Base-by-base conservation (phyloP, 2,797 vertebrate species). In the Antrozous pallidus region DNA sequence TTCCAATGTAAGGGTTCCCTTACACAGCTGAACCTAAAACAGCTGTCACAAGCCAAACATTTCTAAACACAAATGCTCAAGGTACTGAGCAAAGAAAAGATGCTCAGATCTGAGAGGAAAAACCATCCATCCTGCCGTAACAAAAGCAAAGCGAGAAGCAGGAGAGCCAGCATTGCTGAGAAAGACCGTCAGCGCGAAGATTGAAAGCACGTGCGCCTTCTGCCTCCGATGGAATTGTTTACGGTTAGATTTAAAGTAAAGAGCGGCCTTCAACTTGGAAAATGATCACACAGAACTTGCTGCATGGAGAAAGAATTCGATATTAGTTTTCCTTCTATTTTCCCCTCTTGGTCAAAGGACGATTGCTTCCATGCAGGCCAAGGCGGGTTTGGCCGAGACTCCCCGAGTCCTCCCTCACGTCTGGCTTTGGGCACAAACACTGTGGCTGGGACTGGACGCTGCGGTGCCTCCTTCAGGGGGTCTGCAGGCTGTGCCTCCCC, bases 1-100 rank as follows among this genome's bases (percentile, higher is more conserved):
- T 42, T 97, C 95, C 87, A 67, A 56, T 67, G 79, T 86, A 97
- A 96, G 94, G 94, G 24, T 31, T 88, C 56, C 40, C 10, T 26
- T 51, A 82, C 94, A 93, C 16, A 85, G 58, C 42, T 91, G 70
- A 85, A 94, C 95, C 67, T 31, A 88, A 97, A 97, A 96, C 79
- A 98, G 69, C 83, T 96, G 82, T 95, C 86, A 95, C 73, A 95
- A 93, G 77, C 61, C 97, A 96, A 97, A 36, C 40, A 91, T 94
- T 96, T 94, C 94, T 93, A 94, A 97, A 94, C 71, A 91, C 63
- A 96, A 94, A 93, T 54, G 63, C 51, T 94, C 78, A 94, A 88
- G 91, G 95, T 94, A 96, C 42, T 36, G 31, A 86, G 54, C 3
- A 47, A 42, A 61, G 77, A 16, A 12, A 65, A 26, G 10, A 70